These are phyloP conservation scores for Sepioteuthis lessoniana DNA, from an alignment of 2,888 invertebrate genomes.

Conservation along the genomic window DNA sequence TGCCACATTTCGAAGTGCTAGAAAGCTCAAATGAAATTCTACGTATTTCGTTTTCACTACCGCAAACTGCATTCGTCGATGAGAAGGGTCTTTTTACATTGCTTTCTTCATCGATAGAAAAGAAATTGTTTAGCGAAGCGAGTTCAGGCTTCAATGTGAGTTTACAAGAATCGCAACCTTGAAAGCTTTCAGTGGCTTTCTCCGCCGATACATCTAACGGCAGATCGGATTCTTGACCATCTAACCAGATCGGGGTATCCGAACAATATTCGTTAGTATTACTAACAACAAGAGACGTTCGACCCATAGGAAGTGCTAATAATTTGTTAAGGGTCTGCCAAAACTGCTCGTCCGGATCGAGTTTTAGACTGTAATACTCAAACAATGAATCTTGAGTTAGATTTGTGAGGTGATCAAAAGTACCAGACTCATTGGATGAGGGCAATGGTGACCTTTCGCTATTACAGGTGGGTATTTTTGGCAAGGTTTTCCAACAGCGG, in stretches of 20 bases:
- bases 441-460: neutral
- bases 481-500: neutral
- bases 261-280: neutral
- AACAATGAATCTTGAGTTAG: neutral
- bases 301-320: neutral
- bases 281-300: neutral
- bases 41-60: neutral
- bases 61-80: neutral
- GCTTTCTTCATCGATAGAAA: neutral
- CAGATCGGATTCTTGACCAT: neutral
- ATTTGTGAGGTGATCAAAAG: neutral
- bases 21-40: neutral
- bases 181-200: too few relatives aligned
- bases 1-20: neutral
- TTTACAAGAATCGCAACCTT: neutral
- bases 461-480: neutral
- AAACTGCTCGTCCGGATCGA: neutral
- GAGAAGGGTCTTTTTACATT: neutral
- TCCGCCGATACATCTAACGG: neutral
- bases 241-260: neutral
- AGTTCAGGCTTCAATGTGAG: neutral
- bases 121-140: neutral
- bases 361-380: neutral
- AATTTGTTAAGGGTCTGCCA: neutral
- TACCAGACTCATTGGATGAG: neutral